Conservation (phyloP, 2,888 invertebrate species). For the Vesta saturnalis region DNA sequence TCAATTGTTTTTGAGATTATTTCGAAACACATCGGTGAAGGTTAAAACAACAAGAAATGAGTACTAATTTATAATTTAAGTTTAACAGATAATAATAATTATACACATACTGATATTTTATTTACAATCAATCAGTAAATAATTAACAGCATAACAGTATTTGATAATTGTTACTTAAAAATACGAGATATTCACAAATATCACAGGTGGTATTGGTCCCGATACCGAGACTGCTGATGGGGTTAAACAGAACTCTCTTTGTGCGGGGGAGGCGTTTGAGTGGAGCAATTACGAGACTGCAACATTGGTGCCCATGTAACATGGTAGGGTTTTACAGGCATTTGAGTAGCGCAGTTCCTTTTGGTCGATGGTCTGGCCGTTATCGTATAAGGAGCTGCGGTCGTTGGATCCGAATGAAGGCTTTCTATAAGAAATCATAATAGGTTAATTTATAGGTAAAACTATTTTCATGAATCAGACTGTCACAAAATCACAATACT, state of each 20-base stretch:
- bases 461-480: too few species aligned
- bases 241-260: slow-evolving; percentile 62
- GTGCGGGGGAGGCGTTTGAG: slow-evolving; percentile 61
- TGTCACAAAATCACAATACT: too few species aligned
- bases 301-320: slow-evolving; percentile 62
- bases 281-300: slow-evolving; percentile 61
- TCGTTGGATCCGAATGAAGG: slow-evolving; percentile 52
- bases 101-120: slow-evolving; percentile 57
- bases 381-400: slow-evolving; percentile 60
- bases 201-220: slow-evolving; percentile 64
- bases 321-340: slow-evolving; percentile 63
- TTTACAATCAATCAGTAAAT: slow-evolving; percentile 55
- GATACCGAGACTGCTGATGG: slow-evolving; percentile 59
- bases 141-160: slow-evolving; percentile 54
- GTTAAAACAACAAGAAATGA: too few species aligned
- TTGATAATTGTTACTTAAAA: slow-evolving; percentile 59
- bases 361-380: slow-evolving; percentile 59
- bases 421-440: slow-evolving; percentile 51
- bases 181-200: slow-evolving; percentile 63
- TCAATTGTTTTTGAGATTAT: too few species aligned
- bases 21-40: too few species aligned
- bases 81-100: slow-evolving; percentile 4
- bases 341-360: slow-evolving; percentile 61
- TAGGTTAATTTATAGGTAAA: too few species aligned
- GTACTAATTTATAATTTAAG: not conserved